A percentile compares a stretch with the other conserved stretches of the same genome.
Evolutionary conservation across 2,888 invertebrate species (phyloP).

Genomic region (Ametastegia equiseti): DNA sequence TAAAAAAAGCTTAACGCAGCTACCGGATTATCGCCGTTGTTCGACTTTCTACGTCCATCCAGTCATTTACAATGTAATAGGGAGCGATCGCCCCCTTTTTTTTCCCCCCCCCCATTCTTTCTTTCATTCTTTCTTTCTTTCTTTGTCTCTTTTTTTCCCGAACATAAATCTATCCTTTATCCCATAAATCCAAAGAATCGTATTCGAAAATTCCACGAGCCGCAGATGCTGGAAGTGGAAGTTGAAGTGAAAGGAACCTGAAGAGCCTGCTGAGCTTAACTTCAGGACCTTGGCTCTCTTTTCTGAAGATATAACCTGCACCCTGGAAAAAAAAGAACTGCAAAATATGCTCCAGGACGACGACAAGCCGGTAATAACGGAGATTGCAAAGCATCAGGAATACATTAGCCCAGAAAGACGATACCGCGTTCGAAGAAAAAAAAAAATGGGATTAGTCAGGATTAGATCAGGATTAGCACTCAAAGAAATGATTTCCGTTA

Average conservation of each 20-base stretch:
- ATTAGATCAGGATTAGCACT: constrained; percentile 6
- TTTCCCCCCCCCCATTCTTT: not conserved
- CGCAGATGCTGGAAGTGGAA: no score
- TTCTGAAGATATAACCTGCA: not conserved
- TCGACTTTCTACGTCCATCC: constrained; percentile 34
- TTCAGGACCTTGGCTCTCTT: not conserved
- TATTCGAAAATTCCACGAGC: not conserved
- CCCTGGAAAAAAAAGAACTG: not conserved
- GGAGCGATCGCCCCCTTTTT: not conserved
- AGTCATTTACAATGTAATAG: not conserved
- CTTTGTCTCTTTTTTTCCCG: not conserved
- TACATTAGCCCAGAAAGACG: constrained; percentile 12
- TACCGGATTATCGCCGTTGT: constrained; percentile 42
- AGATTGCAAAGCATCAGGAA: constrained; percentile 4
- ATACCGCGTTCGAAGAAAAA: not conserved
- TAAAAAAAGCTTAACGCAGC: constrained; percentile 38
- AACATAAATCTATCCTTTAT: not conserved
- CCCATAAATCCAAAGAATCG: not conserved
- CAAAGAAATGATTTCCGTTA: not conserved
- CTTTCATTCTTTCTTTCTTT: not conserved
- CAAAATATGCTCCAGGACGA: not conserved
- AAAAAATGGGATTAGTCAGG: constrained; percentile 16
- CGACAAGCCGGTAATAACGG: not conserved
- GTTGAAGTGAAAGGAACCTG: no score
- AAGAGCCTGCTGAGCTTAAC: no score